Percentiles rank a stretch among this genome's conserved stretches.
phyloP scores from a whole-genome alignment of 2,797 vertebrate species.

The Pteronotus mesoamericanus region DNA sequence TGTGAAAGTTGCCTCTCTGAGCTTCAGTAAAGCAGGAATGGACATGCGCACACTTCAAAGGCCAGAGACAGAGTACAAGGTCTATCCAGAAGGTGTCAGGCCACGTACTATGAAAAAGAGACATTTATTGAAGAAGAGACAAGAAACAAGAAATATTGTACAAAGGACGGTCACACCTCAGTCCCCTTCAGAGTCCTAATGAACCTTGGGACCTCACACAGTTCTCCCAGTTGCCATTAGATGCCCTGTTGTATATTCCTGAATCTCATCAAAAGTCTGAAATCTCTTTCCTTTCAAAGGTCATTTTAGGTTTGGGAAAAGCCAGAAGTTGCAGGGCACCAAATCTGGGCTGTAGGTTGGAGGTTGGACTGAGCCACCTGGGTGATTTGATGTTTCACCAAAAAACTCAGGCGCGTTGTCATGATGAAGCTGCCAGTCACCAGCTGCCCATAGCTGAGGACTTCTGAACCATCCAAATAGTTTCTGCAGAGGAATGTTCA shows the following conservation, averaged over 20 bases:
- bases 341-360: too few species aligned
- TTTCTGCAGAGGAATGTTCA: too few species aligned
- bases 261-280: not conserved
- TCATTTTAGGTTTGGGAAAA: not conserved
- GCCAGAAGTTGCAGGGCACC: not conserved
- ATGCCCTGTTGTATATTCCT: not conserved
- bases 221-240: not conserved
- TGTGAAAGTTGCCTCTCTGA: not conserved
- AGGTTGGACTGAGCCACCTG: not conserved
- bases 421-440: not conserved
- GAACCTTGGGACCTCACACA: not conserved
- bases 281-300: not conserved
- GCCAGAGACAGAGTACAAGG: not conserved
- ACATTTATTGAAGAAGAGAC: not conserved
- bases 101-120: not conserved
- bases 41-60: not conserved
- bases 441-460: not conserved
- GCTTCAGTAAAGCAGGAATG: not conserved
- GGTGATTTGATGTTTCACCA: not conserved
- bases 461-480: not conserved
- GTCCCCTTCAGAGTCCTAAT: not conserved
- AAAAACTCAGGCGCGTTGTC: not conserved
- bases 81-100: not conserved
- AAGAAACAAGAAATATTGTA: not conserved
- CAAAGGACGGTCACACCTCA: not conserved